Evolutionary conservation across 1,140 invertebrate genomes (phyloP), one percentile per base, ranked within the genome.

Genomic region (Psilanteris sp.): DNA sequence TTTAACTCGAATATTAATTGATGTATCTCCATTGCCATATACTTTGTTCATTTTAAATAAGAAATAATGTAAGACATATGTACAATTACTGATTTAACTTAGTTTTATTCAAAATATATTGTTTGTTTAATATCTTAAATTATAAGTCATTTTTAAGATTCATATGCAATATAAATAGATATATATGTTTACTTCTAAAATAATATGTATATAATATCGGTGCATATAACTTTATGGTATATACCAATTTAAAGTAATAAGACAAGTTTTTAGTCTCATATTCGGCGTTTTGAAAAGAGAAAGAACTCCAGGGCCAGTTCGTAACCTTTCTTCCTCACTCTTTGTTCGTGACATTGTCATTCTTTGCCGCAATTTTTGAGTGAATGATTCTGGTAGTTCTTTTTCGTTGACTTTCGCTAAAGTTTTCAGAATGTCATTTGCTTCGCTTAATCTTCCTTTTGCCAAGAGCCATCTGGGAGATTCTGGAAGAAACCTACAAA

Each of bases 401-500:
- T 93, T 93, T 0, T 92, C 91, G 81, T 97, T 97, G 0, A 94
- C 90, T 75, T 87, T 90, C 0, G 95, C 95, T 54, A 96, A 90
- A 6, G 88, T 91, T 86, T 95, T 91, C 3, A 97, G 84, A 50
- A 96, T 92, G 54, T 91, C 89, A 34, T 94, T 92, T 0, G 95
- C 95, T 88, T 96, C 93, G 67, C 94, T 92, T 7, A 96, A 88
- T 37, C 92, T 91, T 4, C 94, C 93, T 83, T 93, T 93, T 68
- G 95, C 94, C 26, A 96, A 79, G 1, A 96, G 87, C 95, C 95
- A 96, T 72, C 95, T 87, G 1, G 95, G 95, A 11, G 94, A 96
- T 87, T 96, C 95, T 36, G 96, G 94, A 88, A 96, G 89, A 57
- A 94, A 92, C 90, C 91, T 91, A 66, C 66, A 79, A 68, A 54